Percentiles rank a stretch among this genome's conserved stretches.
Conservation (phyloP, 2,888 invertebrate species). For the Anoplius nigerrimus region DNA sequence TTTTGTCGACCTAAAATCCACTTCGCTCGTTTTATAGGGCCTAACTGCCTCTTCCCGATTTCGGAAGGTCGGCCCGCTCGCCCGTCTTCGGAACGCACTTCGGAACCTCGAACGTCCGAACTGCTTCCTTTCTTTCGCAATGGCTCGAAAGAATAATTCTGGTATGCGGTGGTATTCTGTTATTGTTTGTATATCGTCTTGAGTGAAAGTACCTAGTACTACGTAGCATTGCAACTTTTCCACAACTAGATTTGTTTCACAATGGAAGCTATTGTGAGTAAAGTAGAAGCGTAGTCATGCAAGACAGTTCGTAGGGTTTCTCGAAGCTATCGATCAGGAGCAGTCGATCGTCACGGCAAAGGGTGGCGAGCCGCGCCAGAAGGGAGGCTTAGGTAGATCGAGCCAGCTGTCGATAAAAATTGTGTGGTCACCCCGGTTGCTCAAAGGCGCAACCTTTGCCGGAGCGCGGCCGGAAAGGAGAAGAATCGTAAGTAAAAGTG, state of each 20-base stretch:
- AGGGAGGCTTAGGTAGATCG: not conserved
- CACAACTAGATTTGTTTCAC: too few species aligned
- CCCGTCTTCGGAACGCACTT: too few species aligned
- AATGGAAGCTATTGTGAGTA: too few species aligned
- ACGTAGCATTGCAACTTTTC: too few species aligned
- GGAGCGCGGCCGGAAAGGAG: constrained; percentile 13
- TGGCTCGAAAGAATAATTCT: too few species aligned
- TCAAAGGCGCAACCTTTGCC: not conserved
- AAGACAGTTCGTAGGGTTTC: not conserved
- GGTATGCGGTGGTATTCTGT: too few species aligned
- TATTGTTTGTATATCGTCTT: too few species aligned
- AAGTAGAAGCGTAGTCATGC: too few species aligned
- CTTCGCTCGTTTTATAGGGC: constrained; percentile 3
- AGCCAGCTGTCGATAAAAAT: constrained; percentile 24
- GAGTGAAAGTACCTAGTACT: too few species aligned
- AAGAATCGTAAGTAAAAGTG: constrained; percentile 41
- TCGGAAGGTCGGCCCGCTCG: not conserved
- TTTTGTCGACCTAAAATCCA: constrained; percentile 1
- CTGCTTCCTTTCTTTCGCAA: too few species aligned
- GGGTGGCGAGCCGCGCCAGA: not conserved
- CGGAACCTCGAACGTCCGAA: too few species aligned
- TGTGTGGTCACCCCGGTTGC: constrained; percentile 22
- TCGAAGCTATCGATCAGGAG: constrained; percentile 18
- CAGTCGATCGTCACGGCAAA: not conserved
- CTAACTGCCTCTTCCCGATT: constrained; percentile 1